Conservation (phyloP, 2,113 vertebrate species). For the Amphiprion percula region DNA sequence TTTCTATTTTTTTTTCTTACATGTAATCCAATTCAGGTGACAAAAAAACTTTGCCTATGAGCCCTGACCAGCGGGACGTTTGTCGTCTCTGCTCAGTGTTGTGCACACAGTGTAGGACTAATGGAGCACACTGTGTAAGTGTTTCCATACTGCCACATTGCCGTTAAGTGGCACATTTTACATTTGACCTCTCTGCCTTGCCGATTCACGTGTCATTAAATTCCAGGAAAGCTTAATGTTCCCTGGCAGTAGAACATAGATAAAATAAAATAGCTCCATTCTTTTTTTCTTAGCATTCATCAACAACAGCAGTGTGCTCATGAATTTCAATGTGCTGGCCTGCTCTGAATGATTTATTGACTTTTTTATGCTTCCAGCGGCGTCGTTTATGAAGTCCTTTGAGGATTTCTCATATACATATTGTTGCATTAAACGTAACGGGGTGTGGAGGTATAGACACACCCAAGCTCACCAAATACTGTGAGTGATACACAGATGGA, state of each 20-base stretch:
- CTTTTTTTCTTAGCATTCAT: slow-evolving; percentile 36
- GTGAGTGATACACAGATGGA: slow-evolving; percentile 25
- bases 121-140: slow-evolving; percentile 65
- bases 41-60: slow-evolving; percentile 52
- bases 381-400: slow-evolving; percentile 64
- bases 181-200: slow-evolving; percentile 62
- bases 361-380: slow-evolving; percentile 40
- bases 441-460: slow-evolving; percentile 24
- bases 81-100: slow-evolving; percentile 22
- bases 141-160: slow-evolving; percentile 66
- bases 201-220: slow-evolving; percentile 65
- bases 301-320: slow-evolving; percentile 42
- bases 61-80: slow-evolving; percentile 35
- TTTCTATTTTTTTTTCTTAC: background rate
- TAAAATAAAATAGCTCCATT: slow-evolving; percentile 54
- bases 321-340: slow-evolving; percentile 39
- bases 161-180: slow-evolving; percentile 60
- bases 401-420: slow-evolving; percentile 57
- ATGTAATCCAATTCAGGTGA: slow-evolving; percentile 46
- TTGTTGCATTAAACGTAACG: slow-evolving; percentile 37
- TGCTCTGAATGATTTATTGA: slow-evolving; percentile 65
- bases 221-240: slow-evolving; percentile 55
- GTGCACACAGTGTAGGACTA: slow-evolving; percentile 28
- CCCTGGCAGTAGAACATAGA: slow-evolving; percentile 66
- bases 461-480: slow-evolving; percentile 30